Base-by-base conservation (phyloP, 2,797 vertebrate species). In the Sternarchorhynchus goeldii region DNA sequence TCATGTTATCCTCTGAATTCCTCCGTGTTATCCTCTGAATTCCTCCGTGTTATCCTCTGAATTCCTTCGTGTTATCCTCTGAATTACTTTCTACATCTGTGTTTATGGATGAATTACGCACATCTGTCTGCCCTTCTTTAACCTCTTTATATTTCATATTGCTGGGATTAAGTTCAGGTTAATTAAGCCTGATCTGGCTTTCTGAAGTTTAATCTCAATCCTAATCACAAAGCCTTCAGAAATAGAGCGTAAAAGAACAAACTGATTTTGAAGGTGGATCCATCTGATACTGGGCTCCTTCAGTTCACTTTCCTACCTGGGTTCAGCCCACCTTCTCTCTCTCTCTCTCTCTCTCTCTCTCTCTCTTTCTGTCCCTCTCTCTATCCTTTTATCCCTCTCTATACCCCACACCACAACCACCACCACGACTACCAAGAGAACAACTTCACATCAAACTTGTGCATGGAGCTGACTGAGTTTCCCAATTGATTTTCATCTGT, bases 391-490 rank as follows among this genome's bases (percentile, higher is more conserved):
- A 20, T 64, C 25, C 14, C 29, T 3, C 41, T 73, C 36, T 66
- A 17, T 50, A 39, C 60, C 53, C 32, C 45, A 0, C 12, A 6
- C 21, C 58, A 12, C 25, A 25, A 25, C 25, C 25, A 25, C 25
- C 25, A 25, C 25, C 25, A 25, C 25, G 25, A 25, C 25, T 25
- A 59, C 20, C 53, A 59, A 21, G 21, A 53, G 63, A 62, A 74
- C 36, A 75, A 57, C 58, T 60, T 74, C 34, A 67, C 59, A 75
- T 75, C 73, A 75, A 64, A 69, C 55, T 58, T 62, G 45, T 55
- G 20, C 32, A 70, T 34, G 32, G 20, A 45, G 36, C 39, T 63
- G 50, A 73, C 39, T 69, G 58, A 74, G 17, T 41, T 25, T 21
- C 8, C 12, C 5, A 63, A 60, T 75, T 75, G 73, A 70, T 75